Evolutionary conservation across 2,113 vertebrate species (phyloP).

Genomic region (Axis porcinus): DNA sequence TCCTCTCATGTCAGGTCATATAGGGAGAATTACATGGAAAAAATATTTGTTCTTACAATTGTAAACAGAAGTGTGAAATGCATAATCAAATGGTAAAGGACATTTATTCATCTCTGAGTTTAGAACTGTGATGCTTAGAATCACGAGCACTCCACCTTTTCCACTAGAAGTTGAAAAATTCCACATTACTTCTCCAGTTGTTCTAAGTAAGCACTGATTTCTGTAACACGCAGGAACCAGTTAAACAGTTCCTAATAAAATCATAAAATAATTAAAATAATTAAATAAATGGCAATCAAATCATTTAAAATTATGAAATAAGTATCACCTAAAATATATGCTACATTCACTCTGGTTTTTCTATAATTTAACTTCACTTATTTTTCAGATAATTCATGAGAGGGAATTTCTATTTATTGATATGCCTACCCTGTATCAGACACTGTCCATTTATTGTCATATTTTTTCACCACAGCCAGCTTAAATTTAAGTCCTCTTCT

Average conservation of each 20-base stretch:
- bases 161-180: background rate
- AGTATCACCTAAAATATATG: background rate
- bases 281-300: background rate
- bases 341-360: background rate
- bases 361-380: background rate
- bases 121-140: background rate
- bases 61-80: background rate
- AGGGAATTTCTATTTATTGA: background rate
- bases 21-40: background rate
- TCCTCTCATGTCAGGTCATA: background rate
- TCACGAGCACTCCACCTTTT: background rate
- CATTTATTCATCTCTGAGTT: background rate
- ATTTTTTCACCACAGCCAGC: background rate
- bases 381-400: background rate
- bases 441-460: background rate
- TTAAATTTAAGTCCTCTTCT: conserved; percentile 6
- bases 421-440: background rate
- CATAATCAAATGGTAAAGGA: background rate
- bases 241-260: conserved; percentile 46
- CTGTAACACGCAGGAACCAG: background rate
- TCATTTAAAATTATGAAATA: conserved; percentile 2
- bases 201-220: conserved; percentile 3
- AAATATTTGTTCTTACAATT: background rate
- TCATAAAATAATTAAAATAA: background rate
- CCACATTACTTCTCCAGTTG: background rate